Evolutionary conservation across 1,140 invertebrate genomes (phyloP).

Genomic region (Argopecten irradians): DNA sequence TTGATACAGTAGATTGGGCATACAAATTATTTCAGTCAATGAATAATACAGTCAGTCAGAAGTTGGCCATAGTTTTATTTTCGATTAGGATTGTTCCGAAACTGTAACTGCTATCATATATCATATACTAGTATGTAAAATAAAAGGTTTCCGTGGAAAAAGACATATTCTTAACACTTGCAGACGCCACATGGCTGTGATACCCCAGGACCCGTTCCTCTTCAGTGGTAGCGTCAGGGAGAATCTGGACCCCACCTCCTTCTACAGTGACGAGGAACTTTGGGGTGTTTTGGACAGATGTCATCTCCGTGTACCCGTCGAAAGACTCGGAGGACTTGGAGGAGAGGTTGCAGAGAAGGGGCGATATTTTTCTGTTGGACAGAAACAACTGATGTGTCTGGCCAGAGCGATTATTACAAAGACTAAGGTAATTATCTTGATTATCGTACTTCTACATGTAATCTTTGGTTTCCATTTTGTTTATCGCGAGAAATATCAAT

Average conservation of each 20-base stretch:
- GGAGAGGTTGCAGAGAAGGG: slow-evolving; percentile 68
- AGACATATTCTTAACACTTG: too few species aligned
- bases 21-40: too few species aligned
- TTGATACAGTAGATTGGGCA: too few species aligned
- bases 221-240: slow-evolving; percentile 87
- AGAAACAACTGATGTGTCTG: slow-evolving; percentile 80
- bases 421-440: slow-evolving; percentile 74
- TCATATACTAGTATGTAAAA: too few species aligned
- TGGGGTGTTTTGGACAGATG: slow-evolving; percentile 88
- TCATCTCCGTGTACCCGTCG: slow-evolving; percentile 83
- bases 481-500: too few species aligned
- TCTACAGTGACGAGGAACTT: slow-evolving; percentile 85
- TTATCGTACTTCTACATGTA: too few species aligned
- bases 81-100: too few species aligned
- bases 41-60: too few species aligned
- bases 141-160: too few species aligned
- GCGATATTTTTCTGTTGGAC: slow-evolving; percentile 84
- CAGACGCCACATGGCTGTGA: slow-evolving; percentile 90
- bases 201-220: slow-evolving; percentile 96
- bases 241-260: slow-evolving; percentile 90
- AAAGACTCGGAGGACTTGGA: slow-evolving; percentile 71
- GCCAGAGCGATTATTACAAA: slow-evolving; percentile 78
- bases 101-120: too few species aligned
- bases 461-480: too few species aligned
- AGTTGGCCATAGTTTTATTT: too few species aligned